These are phyloP conservation scores for Clusia tigrina DNA, from an alignment of 2,888 invertebrate genomes.

Conservation along the genomic window DNA sequence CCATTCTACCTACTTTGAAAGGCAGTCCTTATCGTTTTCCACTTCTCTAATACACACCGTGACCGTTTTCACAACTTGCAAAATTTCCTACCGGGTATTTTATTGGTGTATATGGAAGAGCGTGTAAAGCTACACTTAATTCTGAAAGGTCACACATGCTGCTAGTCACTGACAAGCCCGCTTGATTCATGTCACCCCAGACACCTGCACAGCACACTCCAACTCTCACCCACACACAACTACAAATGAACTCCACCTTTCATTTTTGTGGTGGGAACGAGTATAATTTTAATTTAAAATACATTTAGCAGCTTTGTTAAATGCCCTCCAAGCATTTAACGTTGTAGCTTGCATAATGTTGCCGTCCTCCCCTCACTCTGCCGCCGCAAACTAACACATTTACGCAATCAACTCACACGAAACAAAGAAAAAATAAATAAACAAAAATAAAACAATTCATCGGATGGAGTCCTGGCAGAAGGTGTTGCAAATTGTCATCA, in stretches of 20 bases:
- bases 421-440: too few relatives aligned
- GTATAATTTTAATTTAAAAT: too few relatives aligned
- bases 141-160: slow-evolving; percentile 2
- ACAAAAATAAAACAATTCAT: too few relatives aligned
- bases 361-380: not conserved
- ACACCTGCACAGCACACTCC: not conserved
- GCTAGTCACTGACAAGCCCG: not conserved
- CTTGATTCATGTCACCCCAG: not conserved
- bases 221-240: not conserved
- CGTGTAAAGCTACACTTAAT: too few relatives aligned
- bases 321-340: slow-evolving; percentile 25
- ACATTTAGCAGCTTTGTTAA: slow-evolving; percentile 21
- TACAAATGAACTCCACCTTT: not conserved
- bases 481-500: not conserved
- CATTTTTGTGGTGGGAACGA: not conserved
- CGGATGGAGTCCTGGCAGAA: too few relatives aligned
- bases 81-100: too few relatives aligned
- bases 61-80: too few relatives aligned
- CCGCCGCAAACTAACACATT: not conserved
- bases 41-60: too few relatives aligned
- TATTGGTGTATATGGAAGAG: too few relatives aligned
- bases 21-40: too few relatives aligned
- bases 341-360: not conserved
- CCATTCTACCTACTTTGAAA: too few relatives aligned
- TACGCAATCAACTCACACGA: not conserved